Base-by-base conservation (phyloP, 1,140 invertebrate species). In the Leptinotarsa lineolata region DNA sequence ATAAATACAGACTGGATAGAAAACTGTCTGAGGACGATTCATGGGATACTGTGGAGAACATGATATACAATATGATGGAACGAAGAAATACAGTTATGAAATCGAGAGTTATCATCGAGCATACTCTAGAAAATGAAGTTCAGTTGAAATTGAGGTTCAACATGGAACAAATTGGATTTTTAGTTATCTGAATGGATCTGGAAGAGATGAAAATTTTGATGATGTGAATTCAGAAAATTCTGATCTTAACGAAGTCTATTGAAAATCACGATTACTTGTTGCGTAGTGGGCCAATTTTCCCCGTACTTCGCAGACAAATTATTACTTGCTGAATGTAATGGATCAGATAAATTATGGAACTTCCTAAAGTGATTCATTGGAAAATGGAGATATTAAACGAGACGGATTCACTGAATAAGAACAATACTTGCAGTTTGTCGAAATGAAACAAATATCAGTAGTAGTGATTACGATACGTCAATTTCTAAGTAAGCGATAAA, bases 241-340 rank as follows among this genome's bases (percentile, higher is more conserved):
- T 48, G 46, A 12, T 48, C 46, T n/a, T 15, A n/a, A 16, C 12
- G n/a, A 3, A 15, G 46, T 15, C n/a, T 15, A 22, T 13, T 13
- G 18, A 24, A 0, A 63, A 21, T 21, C 18, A 24, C 24, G 24
- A 24, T 24, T 1, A 24, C 24, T 24, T 24, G 6, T 24, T 24
- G 24, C 6, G 24, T 24, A 63, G 1, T 63, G 13, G 22, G 20
- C 13, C 20, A 30, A 63, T 15, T 1, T 21, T 11, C 61, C 20
- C 13, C 20, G 20, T 63, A 63, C 11, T 21, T 5, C 3, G 60
- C 4, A 21, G 60, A 63, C 2, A n/a, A 63, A 13, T 12, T 16
- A 11, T 24, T 22, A 24, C 22, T 70, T 22, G 4, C 22, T 58
- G 58, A 70, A 58, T 68, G 13, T 68, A n/a, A 68, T 18, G 21